A percentile compares a stretch with the other conserved stretches of the same genome.
Evolutionary conservation across 2,888 invertebrate species (phyloP).

Genomic region (Copidosoma aretas): DNA sequence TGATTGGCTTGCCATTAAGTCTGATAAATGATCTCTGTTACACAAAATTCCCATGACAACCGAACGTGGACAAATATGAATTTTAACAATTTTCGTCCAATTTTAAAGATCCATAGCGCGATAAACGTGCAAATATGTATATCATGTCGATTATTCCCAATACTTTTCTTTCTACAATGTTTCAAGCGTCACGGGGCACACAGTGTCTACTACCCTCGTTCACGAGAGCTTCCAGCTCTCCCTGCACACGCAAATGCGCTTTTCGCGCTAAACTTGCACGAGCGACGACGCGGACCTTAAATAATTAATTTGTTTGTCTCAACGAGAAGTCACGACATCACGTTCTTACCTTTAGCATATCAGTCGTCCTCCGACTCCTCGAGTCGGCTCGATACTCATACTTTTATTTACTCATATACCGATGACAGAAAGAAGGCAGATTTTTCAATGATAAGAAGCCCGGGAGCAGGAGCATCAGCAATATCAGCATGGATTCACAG

Average conservation of each 20-base stretch:
- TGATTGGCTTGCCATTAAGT: neutral
- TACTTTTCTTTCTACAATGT: too few species aligned
- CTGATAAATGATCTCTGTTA: too few species aligned
- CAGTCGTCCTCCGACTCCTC: slow-evolving; percentile 20
- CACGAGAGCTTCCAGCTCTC: too few species aligned
- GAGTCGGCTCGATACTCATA: neutral
- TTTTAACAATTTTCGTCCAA: too few species aligned
- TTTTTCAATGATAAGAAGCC: neutral
- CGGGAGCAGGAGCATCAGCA: neutral
- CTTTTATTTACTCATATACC: too few species aligned
- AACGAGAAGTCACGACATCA: slow-evolving; percentile 31
- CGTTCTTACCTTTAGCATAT: slow-evolving; percentile 4
- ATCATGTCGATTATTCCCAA: too few species aligned
- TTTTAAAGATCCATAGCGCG: too few species aligned
- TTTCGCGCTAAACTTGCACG: slow-evolving; percentile 17
- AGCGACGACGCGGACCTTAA: slow-evolving; percentile 23
- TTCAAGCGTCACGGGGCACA: too few species aligned
- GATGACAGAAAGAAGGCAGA: slow-evolving; percentile 8
- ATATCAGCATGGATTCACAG: slow-evolving; percentile 40
- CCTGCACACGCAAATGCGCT: neutral
- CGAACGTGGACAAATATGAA: too few species aligned
- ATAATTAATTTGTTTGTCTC: slow-evolving; percentile 53
- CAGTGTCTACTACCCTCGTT: too few species aligned
- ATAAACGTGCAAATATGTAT: too few species aligned
- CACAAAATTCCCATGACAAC: too few species aligned